Conservation (phyloP, 23 tunicate genomes). For the Trididemnum nubilum region DNA sequence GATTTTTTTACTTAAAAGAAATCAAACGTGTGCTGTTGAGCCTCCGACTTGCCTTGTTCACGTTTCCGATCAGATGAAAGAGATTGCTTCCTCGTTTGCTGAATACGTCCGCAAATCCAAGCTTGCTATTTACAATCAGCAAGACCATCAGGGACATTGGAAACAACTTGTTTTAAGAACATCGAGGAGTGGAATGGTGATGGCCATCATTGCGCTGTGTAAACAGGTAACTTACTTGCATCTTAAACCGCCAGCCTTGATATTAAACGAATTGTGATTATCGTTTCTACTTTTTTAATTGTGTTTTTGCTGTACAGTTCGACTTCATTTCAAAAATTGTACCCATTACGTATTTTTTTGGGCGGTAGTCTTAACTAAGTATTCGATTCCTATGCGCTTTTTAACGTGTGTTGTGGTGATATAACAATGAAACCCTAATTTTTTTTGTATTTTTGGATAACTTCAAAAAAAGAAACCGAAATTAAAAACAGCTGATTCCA, state of each 20-base stretch:
- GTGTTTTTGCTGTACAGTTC: too few species aligned
- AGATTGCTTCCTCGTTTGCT: conserved; percentile 52
- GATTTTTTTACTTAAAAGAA: too few species aligned
- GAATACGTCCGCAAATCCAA: conserved; percentile 55
- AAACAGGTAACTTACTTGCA: too few species aligned
- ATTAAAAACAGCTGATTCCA: background rate
- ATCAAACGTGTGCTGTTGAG: conserved; percentile 78
- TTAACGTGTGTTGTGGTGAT: too few species aligned
- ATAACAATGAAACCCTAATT: background rate
- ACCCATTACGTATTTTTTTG: too few species aligned
- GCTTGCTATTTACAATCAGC: conserved; percentile 45
- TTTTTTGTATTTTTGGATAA: background rate
- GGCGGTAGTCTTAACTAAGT: too few species aligned
- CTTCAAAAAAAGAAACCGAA: background rate
- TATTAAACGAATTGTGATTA: too few species aligned
- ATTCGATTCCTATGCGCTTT: too few species aligned
- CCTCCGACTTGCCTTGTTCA: conserved; percentile 50
- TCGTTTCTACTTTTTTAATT: too few species aligned
- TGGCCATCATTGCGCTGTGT: conserved; percentile 59
- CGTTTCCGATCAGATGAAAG: conserved; percentile 66
- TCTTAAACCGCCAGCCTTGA: too few species aligned
- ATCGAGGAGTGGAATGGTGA: conserved; percentile 17
- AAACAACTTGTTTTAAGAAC: conserved; percentile 55
- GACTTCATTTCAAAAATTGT: too few species aligned
- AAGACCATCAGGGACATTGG: conserved; percentile 88